Conservation (phyloP, 2,888 invertebrate genomes). For the Crepidodera aurea region DNA sequence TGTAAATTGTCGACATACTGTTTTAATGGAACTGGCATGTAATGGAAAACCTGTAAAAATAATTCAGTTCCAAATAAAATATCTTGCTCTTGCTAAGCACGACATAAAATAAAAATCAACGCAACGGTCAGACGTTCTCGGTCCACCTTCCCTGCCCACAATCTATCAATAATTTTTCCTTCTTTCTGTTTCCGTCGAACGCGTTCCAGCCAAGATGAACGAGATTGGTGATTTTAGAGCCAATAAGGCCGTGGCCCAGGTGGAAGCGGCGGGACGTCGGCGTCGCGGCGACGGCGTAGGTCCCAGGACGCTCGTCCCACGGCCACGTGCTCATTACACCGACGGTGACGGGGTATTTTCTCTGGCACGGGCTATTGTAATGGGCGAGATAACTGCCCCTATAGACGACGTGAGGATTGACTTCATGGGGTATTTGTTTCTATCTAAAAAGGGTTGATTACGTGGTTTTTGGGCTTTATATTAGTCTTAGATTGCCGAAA, state of each 20-base stretch:
- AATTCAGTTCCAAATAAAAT: too few relatives aligned
- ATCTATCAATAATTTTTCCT: constrained; percentile 7
- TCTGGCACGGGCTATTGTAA: constrained; percentile 53
- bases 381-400: constrained; percentile 53
- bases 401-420: constrained; percentile 36
- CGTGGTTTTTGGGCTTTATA: background rate
- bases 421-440: background rate
- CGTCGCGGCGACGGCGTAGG: constrained; percentile 40
- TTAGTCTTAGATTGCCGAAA: too few relatives aligned
- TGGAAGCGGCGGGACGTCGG: constrained; percentile 42
- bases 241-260: constrained; percentile 50
- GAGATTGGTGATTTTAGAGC: constrained; percentile 54
- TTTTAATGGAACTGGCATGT: too few relatives aligned
- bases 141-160: background rate
- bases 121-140: too few relatives aligned
- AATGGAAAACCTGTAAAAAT: too few relatives aligned
- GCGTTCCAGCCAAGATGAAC: constrained; percentile 42
- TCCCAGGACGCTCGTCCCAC: constrained; percentile 56
- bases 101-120: too few relatives aligned
- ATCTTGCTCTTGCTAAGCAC: too few relatives aligned
- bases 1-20: too few relatives aligned
- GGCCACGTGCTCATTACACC: constrained; percentile 58
- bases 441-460: background rate
- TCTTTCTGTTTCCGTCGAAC: constrained; percentile 1
- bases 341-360: constrained; percentile 50